Evolutionary conservation across 2,888 invertebrate species (phyloP).

Genomic region (Leistus spinibarbis): DNA sequence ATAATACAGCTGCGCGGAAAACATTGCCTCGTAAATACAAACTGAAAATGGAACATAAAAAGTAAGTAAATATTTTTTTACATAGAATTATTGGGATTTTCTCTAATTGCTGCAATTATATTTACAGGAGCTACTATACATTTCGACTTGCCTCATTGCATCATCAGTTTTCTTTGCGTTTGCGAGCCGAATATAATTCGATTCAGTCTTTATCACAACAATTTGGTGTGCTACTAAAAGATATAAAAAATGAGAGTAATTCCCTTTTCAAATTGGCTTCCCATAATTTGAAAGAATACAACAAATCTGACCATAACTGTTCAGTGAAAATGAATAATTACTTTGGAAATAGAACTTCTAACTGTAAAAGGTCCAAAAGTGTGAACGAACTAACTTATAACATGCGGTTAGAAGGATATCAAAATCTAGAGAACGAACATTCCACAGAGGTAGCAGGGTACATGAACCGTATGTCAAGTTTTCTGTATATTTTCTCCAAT

Average conservation of each 20-base stretch:
- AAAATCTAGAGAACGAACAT: slow-evolving; percentile 74
- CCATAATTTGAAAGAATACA: slow-evolving; percentile 46
- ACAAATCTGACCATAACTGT: not conserved
- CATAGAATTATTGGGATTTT: not conserved
- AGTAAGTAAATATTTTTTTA: slow-evolving; percentile 57
- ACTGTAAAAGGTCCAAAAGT: slow-evolving; percentile 57
- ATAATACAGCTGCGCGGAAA: slow-evolving; percentile 60
- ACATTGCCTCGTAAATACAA: slow-evolving; percentile 70
- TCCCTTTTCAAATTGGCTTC: slow-evolving; percentile 54
- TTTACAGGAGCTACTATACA: slow-evolving; percentile 71
- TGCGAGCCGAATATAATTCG: slow-evolving; percentile 74
- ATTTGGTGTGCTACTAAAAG: slow-evolving; percentile 62
- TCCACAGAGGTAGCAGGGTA: slow-evolving; percentile 53
- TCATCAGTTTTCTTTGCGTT: slow-evolving; percentile 75
- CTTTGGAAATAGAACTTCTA: slow-evolving; percentile 14
- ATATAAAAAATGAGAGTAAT: slow-evolving; percentile 57
- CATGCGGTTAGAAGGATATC: slow-evolving; percentile 63
- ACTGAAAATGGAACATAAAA: slow-evolving; percentile 74
- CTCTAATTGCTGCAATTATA: slow-evolving; percentile 30
- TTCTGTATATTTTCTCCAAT: slow-evolving; percentile 44
- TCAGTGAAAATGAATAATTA: not conserved
- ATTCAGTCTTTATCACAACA: slow-evolving; percentile 68
- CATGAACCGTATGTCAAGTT: slow-evolving; percentile 47
- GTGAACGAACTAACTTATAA: slow-evolving; percentile 60
- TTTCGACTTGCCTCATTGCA: slow-evolving; percentile 80